These are phyloP conservation scores for Nymphalis io DNA, from an alignment of 1,140 invertebrate genomes.

Conservation along the genomic window DNA sequence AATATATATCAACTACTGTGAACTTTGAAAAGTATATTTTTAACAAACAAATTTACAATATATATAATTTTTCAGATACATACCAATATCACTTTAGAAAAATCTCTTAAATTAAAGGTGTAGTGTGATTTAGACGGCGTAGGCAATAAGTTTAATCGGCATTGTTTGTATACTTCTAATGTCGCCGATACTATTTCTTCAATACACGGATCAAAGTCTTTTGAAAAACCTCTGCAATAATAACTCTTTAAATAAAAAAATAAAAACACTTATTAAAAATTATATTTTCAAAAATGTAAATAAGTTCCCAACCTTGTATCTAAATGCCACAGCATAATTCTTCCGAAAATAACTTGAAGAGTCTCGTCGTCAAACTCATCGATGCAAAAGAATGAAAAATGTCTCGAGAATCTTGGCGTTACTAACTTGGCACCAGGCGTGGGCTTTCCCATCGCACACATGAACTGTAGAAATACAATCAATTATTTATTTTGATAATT, in stretches of 20 bases:
- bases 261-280: background rate
- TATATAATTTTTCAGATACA: slow-evolving; percentile 17
- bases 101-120: slow-evolving; percentile 96
- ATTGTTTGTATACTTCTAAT: slow-evolving; percentile 92
- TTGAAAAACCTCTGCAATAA: slow-evolving; percentile 90
- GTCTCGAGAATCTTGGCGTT: slow-evolving; percentile 92
- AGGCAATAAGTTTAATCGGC: slow-evolving; percentile 90
- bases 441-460: slow-evolving; percentile 94
- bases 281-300: background rate
- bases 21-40: too few species aligned
- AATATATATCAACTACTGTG: too few species aligned
- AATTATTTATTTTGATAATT: too few species aligned
- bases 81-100: slow-evolving; percentile 94
- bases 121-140: slow-evolving; percentile 96
- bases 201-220: slow-evolving; percentile 96
- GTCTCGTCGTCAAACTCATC: slow-evolving; percentile 94
- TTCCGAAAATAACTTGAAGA: slow-evolving; percentile 93
- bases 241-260: background rate
- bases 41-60: too few species aligned
- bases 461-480: slow-evolving; percentile 77
- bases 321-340: slow-evolving; percentile 97
- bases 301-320: slow-evolving; percentile 85
- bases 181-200: slow-evolving; percentile 94
- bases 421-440: slow-evolving; percentile 91
- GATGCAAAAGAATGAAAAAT: slow-evolving; percentile 94